Base-by-base conservation (phyloP, 2,888 invertebrate species). In the Stegana nigrithorax region DNA sequence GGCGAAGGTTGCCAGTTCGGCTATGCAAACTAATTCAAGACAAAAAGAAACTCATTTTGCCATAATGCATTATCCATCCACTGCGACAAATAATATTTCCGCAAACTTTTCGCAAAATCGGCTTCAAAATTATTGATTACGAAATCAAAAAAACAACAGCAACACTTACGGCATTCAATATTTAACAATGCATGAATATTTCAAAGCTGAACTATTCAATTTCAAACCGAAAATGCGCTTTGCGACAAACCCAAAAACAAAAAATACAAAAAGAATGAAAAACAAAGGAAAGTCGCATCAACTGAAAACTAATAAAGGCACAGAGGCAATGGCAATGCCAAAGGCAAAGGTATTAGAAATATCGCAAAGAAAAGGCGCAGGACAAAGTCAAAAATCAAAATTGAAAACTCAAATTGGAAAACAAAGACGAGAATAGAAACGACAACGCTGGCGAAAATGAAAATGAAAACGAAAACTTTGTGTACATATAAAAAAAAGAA, bases 371-470 rank as follows among this genome's bases (percentile, higher is more conserved):
- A 47, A 47, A 47, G 21, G 42, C n/a, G 17, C 44, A n/a, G n/a
- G n/a, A 23, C 47, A 36, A 36, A 36, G 36, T 36, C 36, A 47
- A 47, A 47, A 47, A 47, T 47, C 47, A 47, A 47, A 47, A 47
- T 47, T 47, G 47, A 47, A 47, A 47, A 47, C 32, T 32, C 10
- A 32, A 32, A 32, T 23, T 47, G 23, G 5, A 47, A 47, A 47
- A 17, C 23, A 23, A 23, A n/a, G 25, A 44, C 10, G 19, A 47
- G 2, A 8, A 25, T 12, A 12, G 12, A 23, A 23, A 5, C 14
- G 23, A 36, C n/a, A 36, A 36, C 2, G 36, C 36, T n/a, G 10
- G 36, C n/a, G 36, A 36, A 36, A n/a, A 36, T 36, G n/a, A 36
- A 36, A 36, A n/a, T 10, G 36, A 36, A 36, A 36, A 42, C 12